Evolutionary conservation across 2,797 vertebrate species (phyloP), one percentile per base, ranked within the genome.

Genomic region (Melanotaenia nigrans): DNA sequence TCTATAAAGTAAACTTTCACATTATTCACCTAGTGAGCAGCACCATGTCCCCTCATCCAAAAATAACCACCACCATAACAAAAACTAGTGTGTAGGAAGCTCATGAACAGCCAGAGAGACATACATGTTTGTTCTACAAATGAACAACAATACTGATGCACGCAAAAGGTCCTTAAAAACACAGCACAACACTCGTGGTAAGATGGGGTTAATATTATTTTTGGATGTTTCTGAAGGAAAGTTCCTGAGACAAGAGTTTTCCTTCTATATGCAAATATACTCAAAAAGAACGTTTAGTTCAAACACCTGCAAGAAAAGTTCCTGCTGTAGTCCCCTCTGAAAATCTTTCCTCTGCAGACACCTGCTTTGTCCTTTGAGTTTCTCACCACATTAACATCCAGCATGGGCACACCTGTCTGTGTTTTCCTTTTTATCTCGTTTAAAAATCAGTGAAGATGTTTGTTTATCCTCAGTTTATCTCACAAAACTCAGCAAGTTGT

Each of bases 51-150:
- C 86, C 78, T 75, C 72, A 57, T 77, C 82, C 60, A 51, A 58
- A 80, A 76, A 79, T 56, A 84, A 87, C 84, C 90, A 85, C 88
- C 89, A 90, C 84, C 84, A 85, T 71, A 82, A 90, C 66, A 81
- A 77, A 80, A 82, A 86, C 61, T 0, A 69, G 61, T 56, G 76
- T 87, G 79, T 75, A 79, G 88, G 91, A 93, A 91, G 88, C 88
- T 89, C 86, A 77, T 84, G 55, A 77, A 87, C 82, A 77, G 61
- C 70, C 66, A 78, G 58, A 57, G 82, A 87, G 85, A 91, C 71
- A 36, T 67, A 84, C 30, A 49, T 64, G 73, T 85, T 87, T 78
- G 73, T 79, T 85, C 78, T 73, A 75, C 80, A 79, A 71, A 84
- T 66, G 42, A 74, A 88, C 71, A 68, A 66, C 84, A 75, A 75